Evolutionary conservation across 2,113 vertebrate species (phyloP), one percentile per base, ranked within the genome.

Genomic region (Telmatochromis sp.): DNA sequence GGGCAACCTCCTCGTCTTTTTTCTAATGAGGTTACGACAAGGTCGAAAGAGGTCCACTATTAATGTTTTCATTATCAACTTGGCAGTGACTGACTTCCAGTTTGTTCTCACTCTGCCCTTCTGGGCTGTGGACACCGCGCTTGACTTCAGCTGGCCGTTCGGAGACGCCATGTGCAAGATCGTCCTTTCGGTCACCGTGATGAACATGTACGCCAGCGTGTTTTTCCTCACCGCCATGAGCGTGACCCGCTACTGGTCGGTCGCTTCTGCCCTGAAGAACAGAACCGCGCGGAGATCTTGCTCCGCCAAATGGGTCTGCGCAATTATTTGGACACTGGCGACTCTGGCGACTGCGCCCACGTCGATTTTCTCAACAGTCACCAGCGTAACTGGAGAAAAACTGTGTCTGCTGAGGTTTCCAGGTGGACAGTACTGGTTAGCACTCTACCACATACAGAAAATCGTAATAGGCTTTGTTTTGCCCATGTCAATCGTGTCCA

Each of bases 61-160:
- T 37, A 96, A 95, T 78, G 86, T 96, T 28, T 97, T 97, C 86
- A 95, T 97, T 82, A 94, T 96, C 35, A 96, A 95, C 92, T 80
- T 96, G 91, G 96, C 96, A 0, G 95, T 96, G 68, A 97, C 96
- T 2, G 96, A 96, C 93, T 96, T 97, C 83, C 96, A 96, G 95
- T 97, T 97, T 35, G 96, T 97, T 37, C 91, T 96, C 45, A 96
- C 95, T 1, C 89, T 96, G 81, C 97, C 97, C n/a, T 97, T 97
- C 91, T 97, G 96, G 96, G 96, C 96, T 1, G 96, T 95, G 87
- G 96, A 97, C 93, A 95, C 95, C 3, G 96, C 92, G 28, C 91
- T 96, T 80, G 97, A 97, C 92, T 97, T 97, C 94, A 96, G 95
- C 92, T 97, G 97, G 96, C 96, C 96, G n/a, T 97, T 96, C 79